Conservation (phyloP, 2,797 vertebrate species). For the Jordanella pulchra region DNA sequence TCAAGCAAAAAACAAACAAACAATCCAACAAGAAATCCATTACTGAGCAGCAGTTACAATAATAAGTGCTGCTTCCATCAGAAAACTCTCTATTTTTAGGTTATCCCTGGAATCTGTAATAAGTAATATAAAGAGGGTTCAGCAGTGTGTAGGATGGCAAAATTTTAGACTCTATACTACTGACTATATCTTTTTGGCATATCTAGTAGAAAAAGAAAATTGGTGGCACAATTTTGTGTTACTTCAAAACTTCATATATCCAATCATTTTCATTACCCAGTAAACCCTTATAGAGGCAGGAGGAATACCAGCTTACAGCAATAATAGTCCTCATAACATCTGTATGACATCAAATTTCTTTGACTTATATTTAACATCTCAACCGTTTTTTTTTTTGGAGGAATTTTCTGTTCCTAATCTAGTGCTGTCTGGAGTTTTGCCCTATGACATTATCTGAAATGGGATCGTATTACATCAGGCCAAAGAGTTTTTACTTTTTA, state of each 20-base stretch:
- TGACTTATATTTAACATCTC: neutral
- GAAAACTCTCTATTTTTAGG: neutral
- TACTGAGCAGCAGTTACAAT: slow-evolving; percentile 17
- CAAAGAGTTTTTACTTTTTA: no score
- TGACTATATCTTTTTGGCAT: neutral
- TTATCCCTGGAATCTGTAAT: neutral
- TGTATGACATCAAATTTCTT: neutral
- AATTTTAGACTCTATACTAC: neutral
- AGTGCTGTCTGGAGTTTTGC: neutral
- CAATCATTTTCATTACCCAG: no score
- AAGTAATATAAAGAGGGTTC: neutral
- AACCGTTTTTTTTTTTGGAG: neutral
- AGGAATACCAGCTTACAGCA: no score
- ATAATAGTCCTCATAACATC: neutral
- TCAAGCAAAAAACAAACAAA: slow-evolving; percentile 12
- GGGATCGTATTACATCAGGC: no score
- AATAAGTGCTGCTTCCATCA: slow-evolving; percentile 23
- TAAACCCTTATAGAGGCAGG: no score
- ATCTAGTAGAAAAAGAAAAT: neutral
- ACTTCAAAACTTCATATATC: neutral
- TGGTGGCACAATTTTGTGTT: neutral
- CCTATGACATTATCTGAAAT: no score
- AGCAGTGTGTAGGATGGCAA: neutral
- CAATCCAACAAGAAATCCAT: neutral
- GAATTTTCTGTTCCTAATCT: neutral